Evolutionary conservation across 1,140 invertebrate species (phyloP), one percentile per base, ranked within the genome.

Genomic region (Temnothorax longispinosus): DNA sequence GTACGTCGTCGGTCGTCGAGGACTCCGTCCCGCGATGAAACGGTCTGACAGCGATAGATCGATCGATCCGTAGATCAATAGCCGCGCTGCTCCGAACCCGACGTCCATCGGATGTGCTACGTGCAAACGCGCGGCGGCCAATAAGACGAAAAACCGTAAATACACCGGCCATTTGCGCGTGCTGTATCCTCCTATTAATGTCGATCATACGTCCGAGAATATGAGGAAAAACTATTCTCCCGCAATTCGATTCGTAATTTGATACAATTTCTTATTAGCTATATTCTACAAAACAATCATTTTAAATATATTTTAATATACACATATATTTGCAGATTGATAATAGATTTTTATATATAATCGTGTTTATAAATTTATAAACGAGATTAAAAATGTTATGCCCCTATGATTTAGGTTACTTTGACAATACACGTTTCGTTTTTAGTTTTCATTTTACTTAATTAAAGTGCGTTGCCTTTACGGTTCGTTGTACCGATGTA

Each of bases 1-100:
- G 54, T 65, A 54, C 54, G 56, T 52, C 75, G 78, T 87, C 81
- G 8, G 8, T 65, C 38, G 75, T 86, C 81, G 41, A 44, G 35
- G 58, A 86, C 64, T 88, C 58, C 56, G 41, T 82, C 58, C 50
- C 52, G 44, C 64, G 87, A 86, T 89, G 78, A 82, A 86, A 88
- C 18, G 78, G 50, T 10, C 77, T 84, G 74, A 78, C 65, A 78
- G 54, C 78, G 65, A 82, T 72, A 78, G 78, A 89, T 89, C 74
- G 81, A 75, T 74, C 44, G 74, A 47, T 67, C 18, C 52, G 54
- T 85, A 44, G 69, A 77, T 90, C 75, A 74, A 81, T 65, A 77
- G 75, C 69, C 32, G 21, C 35, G 60, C n/a, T 75, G n/a, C 18
- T 44, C 0, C 47, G 58, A 88, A 74, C 67, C 32, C 71, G 44